Conservation (phyloP, 2,113 vertebrate species). For the Acrocephalus arundinaceus region DNA sequence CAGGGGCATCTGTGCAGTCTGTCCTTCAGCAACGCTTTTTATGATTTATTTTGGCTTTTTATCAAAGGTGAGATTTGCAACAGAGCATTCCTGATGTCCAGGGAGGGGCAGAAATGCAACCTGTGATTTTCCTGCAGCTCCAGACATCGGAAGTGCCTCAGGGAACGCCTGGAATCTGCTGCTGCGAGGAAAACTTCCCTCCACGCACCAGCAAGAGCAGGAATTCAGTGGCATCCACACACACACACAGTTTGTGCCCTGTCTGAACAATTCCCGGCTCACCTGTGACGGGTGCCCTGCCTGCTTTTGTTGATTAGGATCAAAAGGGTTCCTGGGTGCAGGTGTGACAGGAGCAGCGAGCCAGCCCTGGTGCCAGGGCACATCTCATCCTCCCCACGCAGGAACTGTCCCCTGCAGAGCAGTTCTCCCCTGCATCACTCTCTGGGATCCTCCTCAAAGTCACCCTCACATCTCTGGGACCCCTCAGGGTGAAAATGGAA, state of each 20-base stretch:
- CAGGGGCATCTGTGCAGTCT: not conserved
- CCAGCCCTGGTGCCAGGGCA: not conserved
- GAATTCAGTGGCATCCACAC: not conserved
- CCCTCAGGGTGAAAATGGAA: not conserved
- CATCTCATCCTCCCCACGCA: not conserved
- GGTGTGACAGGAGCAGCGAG: not conserved
- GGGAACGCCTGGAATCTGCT: not conserved
- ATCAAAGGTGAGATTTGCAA: not conserved
- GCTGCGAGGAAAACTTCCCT: not conserved
- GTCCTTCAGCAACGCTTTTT: not conserved
- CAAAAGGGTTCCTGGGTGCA: not conserved
- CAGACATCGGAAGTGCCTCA: not conserved
- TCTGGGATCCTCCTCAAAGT: not conserved
- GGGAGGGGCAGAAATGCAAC: not conserved
- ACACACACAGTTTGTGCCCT: not conserved
- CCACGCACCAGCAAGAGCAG: not conserved
- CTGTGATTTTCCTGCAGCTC: not conserved
- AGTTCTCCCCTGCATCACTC: not conserved
- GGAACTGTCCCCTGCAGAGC: not conserved
- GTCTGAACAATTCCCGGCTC: not conserved
- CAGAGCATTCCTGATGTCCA: not conserved
- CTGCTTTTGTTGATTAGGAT: not conserved
- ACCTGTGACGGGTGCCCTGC: not conserved
- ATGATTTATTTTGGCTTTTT: not conserved
- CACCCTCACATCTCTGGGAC: not conserved